Conservation (phyloP, 2,797 vertebrate genomes). For the Netta rufina region DNA sequence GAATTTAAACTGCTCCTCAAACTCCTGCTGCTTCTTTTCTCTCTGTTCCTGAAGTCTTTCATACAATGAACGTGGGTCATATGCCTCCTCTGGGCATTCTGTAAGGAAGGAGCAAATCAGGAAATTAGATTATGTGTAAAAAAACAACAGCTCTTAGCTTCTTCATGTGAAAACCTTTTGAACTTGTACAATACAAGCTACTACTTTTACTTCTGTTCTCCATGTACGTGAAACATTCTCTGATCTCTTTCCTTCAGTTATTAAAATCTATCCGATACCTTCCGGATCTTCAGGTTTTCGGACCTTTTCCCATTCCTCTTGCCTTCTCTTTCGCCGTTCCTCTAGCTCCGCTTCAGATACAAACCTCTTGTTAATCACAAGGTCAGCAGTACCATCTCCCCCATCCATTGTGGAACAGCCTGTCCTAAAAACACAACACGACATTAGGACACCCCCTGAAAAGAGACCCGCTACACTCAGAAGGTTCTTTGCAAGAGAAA, state of each 20-base stretch:
- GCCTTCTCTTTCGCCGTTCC: conserved; percentile 89
- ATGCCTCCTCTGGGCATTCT: conserved; percentile 95
- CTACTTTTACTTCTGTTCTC: neutral
- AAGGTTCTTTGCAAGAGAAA: neutral
- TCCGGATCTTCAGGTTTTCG: conserved; percentile 94
- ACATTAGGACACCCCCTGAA: neutral
- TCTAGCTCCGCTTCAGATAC: conserved; percentile 92
- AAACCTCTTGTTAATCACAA: conserved; percentile 91
- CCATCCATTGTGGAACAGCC: conserved; percentile 84
- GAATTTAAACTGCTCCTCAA: conserved; percentile 98
- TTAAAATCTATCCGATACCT: conserved; percentile 74
- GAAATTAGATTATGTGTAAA: neutral
- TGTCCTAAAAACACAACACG: neutral
- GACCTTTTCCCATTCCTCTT: conserved; percentile 98
- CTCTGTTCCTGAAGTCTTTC: conserved; percentile 96
- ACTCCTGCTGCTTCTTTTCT: conserved; percentile 97
- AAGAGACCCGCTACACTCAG: neutral
- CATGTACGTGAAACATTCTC: neutral
- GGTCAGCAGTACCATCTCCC: conserved; percentile 82
- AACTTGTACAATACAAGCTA: neutral
- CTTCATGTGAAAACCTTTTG: neutral
- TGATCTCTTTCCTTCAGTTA: neutral
- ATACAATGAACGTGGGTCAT: conserved; percentile 90
- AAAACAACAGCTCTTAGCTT: neutral
- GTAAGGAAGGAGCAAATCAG: conserved; percentile 11